Conservation (phyloP, 2,113 vertebrate species). For the Mus spicilegus region DNA sequence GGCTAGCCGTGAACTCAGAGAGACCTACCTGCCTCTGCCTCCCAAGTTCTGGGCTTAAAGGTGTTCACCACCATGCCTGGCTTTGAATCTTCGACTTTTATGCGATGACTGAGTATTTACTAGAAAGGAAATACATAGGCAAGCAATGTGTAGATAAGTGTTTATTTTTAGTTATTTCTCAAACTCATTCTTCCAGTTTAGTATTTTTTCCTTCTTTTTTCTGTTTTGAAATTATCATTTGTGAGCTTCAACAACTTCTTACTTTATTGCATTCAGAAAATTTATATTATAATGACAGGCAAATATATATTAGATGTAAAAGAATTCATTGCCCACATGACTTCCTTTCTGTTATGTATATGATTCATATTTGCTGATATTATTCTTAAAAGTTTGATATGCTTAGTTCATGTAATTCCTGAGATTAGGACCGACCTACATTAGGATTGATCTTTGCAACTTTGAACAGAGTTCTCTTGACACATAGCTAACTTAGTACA, state of each 20-base stretch:
- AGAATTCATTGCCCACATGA: slow-evolving; percentile 22
- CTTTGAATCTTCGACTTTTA: background rate
- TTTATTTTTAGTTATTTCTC: slow-evolving; percentile 27
- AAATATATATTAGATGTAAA: background rate
- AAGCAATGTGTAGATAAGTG: background rate
- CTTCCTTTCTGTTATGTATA: slow-evolving; percentile 18
- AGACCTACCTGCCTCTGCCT: too few relatives aligned
- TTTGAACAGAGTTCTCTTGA: slow-evolving; percentile 52
- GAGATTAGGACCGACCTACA: background rate
- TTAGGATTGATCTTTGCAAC: slow-evolving; percentile 20
- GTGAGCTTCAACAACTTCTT: background rate
- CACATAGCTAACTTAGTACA: background rate
- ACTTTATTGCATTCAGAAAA: background rate
- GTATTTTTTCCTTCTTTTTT: background rate
- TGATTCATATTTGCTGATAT: background rate
- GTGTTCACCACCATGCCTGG: too few relatives aligned
- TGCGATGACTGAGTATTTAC: background rate
- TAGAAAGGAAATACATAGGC: background rate
- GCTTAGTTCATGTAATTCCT: background rate
- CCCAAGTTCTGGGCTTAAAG: too few relatives aligned
- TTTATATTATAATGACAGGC: background rate
- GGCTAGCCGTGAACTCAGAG: too few relatives aligned
- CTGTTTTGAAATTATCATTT: background rate
- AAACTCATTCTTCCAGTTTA: background rate
- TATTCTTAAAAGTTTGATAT: slow-evolving; percentile 19